Conservation (phyloP, 1,140 invertebrate species). For the Odontomachus brunneus region DNA sequence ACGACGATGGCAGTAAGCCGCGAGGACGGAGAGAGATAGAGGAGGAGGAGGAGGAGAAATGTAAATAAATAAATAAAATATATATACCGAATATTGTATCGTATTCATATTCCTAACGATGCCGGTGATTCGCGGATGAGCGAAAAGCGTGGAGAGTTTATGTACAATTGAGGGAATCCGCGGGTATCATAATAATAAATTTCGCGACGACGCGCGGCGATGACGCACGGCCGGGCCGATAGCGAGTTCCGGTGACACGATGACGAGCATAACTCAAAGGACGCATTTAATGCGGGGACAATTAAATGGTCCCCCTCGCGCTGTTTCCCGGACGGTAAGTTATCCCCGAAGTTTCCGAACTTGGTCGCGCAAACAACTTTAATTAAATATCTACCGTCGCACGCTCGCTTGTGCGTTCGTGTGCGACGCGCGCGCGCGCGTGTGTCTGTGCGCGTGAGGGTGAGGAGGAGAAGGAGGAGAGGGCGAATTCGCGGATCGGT, state of each 20-base stretch:
- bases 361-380: slow-evolving; percentile 82
- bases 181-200: slow-evolving; percentile 55
- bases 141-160: background rate
- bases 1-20: no score
- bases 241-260: slow-evolving; percentile 65
- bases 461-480: background rate
- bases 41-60: no score
- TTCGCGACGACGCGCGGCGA: slow-evolving; percentile 36
- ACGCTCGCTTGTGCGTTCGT: background rate
- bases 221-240: slow-evolving; percentile 55
- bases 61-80: no score
- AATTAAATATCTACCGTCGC: slow-evolving; percentile 81
- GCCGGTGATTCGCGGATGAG: background rate
- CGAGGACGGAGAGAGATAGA: no score
- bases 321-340: slow-evolving; percentile 72
- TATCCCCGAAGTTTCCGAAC: slow-evolving; percentile 81
- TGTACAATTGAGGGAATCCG: slow-evolving; percentile 53
- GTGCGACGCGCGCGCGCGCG: background rate
- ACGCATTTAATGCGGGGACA: slow-evolving; percentile 75
- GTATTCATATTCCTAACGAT: slow-evolving; percentile 31
- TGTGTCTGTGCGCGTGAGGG: background rate
- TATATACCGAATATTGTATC: slow-evolving; percentile 9
- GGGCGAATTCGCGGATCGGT: slow-evolving; percentile 20
- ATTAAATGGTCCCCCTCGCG: slow-evolving; percentile 77
- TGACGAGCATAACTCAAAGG: slow-evolving; percentile 75